Conservation (phyloP, 2,113 vertebrate genomes). For the human (Homo sapiens) region GRCh38 chr1:33447001-33447500, state of each 20-base stretch:
- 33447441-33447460: neutral
- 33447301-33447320: neutral
- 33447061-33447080: too few species aligned
- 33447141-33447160: too few species aligned
- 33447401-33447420: neutral
- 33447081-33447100: too few species aligned
- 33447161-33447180: too few species aligned
- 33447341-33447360: too few species aligned
- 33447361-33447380: neutral
- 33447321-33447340: neutral
- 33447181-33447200: too few species aligned
- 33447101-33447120: too few species aligned
- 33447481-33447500: neutral
- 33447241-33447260: neutral
- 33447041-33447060: too few species aligned
- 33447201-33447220: too few species aligned
- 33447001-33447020: too few species aligned
- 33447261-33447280: neutral
- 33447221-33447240: neutral
- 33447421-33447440: neutral
- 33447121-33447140: too few species aligned
- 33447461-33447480: neutral
- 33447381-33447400: neutral
- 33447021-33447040: too few species aligned
- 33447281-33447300: neutral